Percentiles rank a stretch among this genome's conserved stretches.
Conservation (phyloP, 2,888 invertebrate species). For the Ormyrus labotus region DNA sequence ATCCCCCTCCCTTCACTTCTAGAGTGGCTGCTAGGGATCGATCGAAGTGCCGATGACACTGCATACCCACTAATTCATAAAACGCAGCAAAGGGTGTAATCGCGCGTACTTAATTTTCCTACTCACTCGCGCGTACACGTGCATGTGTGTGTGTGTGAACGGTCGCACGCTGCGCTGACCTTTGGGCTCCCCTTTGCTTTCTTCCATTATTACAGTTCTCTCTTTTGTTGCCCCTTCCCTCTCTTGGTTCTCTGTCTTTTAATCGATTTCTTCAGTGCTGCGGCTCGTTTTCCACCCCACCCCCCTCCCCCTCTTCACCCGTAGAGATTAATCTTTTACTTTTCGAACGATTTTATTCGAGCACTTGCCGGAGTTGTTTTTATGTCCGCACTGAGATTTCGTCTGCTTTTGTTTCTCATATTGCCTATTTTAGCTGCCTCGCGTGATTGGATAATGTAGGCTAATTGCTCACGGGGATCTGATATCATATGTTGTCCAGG, state of each 20-base stretch:
- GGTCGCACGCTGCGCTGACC: constrained; percentile 40
- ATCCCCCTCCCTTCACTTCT: no score
- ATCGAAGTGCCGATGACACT: constrained; percentile 9
- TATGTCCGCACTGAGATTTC: no score
- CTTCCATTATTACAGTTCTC: constrained; percentile 32
- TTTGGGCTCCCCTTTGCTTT: constrained; percentile 16
- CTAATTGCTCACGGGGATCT: no score
- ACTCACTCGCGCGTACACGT: neutral
- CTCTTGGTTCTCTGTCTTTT: constrained; percentile 24
- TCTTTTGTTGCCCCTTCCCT: constrained; percentile 20
- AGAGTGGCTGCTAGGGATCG: neutral
- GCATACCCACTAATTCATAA: constrained; percentile 1
- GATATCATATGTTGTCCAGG: no score
- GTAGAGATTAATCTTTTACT: constrained; percentile 35
- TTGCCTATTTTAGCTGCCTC: no score
- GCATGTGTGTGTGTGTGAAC: neutral
- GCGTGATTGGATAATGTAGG: no score
- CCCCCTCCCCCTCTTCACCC: neutral
- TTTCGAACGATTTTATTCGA: constrained; percentile 23
- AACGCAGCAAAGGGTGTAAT: constrained; percentile 40
- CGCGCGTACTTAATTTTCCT: constrained; percentile 34
- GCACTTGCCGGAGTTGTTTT: neutral
- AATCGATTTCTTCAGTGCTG: constrained; percentile 46
- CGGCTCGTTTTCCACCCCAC: neutral
- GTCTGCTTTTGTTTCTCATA: no score